A percentile compares a stretch with the other conserved stretches of the same genome.
Evolutionary conservation across 2,797 vertebrate genomes (phyloP).

Genomic region (Coccyzus lansbergi): DNA sequence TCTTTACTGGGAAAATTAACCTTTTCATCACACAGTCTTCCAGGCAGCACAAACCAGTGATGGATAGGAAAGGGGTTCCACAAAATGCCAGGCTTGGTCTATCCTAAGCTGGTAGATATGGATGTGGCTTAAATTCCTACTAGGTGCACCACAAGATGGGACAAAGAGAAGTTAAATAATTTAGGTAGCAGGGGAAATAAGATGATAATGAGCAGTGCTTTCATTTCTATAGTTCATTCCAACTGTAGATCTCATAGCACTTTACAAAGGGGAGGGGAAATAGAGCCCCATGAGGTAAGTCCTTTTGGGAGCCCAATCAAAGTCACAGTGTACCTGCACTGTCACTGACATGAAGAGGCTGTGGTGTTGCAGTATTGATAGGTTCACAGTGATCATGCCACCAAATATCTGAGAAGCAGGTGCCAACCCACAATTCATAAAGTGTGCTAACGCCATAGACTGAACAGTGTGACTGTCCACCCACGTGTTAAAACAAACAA

Average conservation of each 20-base stretch:
- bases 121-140: neutral
- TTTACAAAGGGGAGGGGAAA: neutral
- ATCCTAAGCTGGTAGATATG: neutral
- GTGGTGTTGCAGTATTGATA: neutral
- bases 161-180: neutral
- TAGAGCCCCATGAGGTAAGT: neutral
- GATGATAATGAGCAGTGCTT: conserved; percentile 1
- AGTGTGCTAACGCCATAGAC: neutral
- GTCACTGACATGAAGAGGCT: neutral
- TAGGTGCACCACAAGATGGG: neutral
- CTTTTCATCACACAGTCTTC: neutral
- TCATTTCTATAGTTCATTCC: neutral
- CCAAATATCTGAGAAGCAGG: neutral
- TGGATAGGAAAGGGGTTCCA: neutral
- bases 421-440: conserved; percentile 24
- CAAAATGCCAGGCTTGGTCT: neutral
- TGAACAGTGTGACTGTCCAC: neutral
- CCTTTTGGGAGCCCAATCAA: neutral
- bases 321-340: neutral
- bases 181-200: neutral
- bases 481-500: neutral
- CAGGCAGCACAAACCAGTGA: neutral
- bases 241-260: neutral
- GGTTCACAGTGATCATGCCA: neutral
- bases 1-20: neutral